Percentiles rank a stretch among this genome's conserved stretches.
Conservation (phyloP, 2,888 invertebrate species). For the Sphaerolaimus hirsutus region DNA sequence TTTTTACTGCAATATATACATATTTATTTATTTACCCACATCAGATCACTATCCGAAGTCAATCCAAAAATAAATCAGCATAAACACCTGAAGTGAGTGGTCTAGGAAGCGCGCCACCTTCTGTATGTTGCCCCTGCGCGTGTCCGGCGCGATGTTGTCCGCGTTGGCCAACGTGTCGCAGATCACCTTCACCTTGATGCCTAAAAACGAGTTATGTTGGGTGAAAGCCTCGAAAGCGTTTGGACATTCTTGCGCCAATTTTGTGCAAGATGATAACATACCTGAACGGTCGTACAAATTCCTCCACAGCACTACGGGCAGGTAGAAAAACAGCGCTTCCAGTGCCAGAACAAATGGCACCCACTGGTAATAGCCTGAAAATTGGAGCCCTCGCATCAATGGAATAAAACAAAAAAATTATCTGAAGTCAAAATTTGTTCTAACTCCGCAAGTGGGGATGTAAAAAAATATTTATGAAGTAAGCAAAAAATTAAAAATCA, state of each 20-base stretch:
- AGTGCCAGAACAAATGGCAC: constrained; percentile 22
- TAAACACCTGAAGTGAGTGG: not conserved
- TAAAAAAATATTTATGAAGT: too few relatives aligned
- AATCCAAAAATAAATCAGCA: too few relatives aligned
- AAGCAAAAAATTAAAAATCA: too few relatives aligned
- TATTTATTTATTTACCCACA: too few relatives aligned
- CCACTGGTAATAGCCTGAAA: constrained; percentile 19
- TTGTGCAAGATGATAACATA: not conserved
- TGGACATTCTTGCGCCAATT: too few relatives aligned
- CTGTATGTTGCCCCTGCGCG: constrained; percentile 16
- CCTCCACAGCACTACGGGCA: constrained; percentile 22
- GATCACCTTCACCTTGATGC: constrained; percentile 18
- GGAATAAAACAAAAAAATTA: not conserved
- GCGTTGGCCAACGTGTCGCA: constrained; percentile 18
- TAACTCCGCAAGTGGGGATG: too few relatives aligned
- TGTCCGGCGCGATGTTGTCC: constrained; percentile 17
- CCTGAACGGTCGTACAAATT: constrained; percentile 13
- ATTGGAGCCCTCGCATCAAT: not conserved
- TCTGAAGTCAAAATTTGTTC: too few relatives aligned
- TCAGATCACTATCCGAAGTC: too few relatives aligned
- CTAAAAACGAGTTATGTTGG: constrained; percentile 6
- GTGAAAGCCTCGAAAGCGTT: too few relatives aligned
- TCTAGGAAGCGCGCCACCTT: constrained; percentile 13
- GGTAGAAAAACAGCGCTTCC: constrained; percentile 21
- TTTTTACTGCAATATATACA: too few relatives aligned